Percentiles rank a stretch among this genome's conserved stretches.
Conservation (phyloP, 2,113 vertebrate species). For the Macrotis lagotis region DNA sequence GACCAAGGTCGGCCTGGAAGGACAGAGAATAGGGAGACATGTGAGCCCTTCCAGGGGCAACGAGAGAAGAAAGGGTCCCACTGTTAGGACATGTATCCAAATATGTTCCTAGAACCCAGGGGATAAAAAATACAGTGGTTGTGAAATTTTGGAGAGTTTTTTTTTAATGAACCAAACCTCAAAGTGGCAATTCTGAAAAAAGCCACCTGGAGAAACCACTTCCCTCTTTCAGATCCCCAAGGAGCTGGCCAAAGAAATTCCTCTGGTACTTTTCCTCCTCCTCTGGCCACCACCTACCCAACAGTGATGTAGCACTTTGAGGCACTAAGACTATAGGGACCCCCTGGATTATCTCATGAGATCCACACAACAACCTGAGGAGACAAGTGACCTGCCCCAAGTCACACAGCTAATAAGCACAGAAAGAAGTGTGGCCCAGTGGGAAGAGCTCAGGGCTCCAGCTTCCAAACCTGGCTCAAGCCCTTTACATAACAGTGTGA, state of each 20-base stretch:
- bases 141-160: neutral
- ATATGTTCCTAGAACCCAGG: neutral
- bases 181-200: constrained; percentile 11
- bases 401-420: neutral
- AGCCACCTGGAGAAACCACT: neutral
- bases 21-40: constrained; percentile 55
- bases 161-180: neutral
- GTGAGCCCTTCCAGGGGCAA: constrained; percentile 3
- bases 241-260: neutral
- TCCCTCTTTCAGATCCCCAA: neutral
- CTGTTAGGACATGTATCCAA: constrained; percentile 17
- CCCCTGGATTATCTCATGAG: neutral
- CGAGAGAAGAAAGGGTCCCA: constrained; percentile 28
- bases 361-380: neutral
- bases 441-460: neutral
- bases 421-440: no score
- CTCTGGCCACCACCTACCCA: neutral
- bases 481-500: no score
- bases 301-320: no score
- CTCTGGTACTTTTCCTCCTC: neutral
- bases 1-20: constrained; percentile 96
- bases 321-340: neutral
- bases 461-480: no score
- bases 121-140: neutral
- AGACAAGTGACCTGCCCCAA: neutral